Conservation (phyloP, 2,113 vertebrate genomes). For the Oenanthe melanoleuca region DNA sequence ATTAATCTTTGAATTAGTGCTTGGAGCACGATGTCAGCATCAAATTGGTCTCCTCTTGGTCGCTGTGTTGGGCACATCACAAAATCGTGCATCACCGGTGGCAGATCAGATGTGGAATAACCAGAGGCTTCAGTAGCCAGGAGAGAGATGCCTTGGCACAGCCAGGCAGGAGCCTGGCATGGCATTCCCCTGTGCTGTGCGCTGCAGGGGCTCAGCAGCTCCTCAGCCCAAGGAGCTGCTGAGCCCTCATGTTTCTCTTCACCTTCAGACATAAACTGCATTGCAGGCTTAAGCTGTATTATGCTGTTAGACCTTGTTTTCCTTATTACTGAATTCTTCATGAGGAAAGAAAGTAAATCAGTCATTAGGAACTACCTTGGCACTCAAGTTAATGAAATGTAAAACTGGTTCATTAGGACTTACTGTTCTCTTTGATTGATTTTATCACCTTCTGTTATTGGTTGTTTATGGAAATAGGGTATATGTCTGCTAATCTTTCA, state of each 20-base stretch:
- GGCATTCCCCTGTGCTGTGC: neutral
- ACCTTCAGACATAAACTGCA: neutral
- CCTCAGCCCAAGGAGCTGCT: neutral
- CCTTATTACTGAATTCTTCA: neutral
- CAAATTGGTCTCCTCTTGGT: neutral
- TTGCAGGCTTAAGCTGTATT: neutral
- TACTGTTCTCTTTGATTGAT: conserved; percentile 13
- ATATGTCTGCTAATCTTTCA: neutral
- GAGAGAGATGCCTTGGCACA: neutral
- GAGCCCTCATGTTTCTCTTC: neutral
- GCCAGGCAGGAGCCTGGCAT: neutral
- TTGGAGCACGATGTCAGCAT: neutral
- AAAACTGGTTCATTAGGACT: neutral
- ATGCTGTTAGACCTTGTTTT: neutral
- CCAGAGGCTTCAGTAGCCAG: neutral
- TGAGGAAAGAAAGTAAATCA: neutral
- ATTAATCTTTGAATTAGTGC: neutral
- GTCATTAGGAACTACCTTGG: neutral
- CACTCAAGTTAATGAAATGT: conserved; percentile 40
- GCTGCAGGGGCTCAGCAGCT: neutral
- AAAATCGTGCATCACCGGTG: fast-evolving
- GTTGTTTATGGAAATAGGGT: neutral
- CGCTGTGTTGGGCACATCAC: fast-evolving
- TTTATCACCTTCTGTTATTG: neutral
- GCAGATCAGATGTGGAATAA: neutral